A percentile compares a stretch with the other conserved stretches of the same genome.
Conservation (phyloP, 2,888 invertebrate genomes). For the Drosophila nigritarsus region DNA sequence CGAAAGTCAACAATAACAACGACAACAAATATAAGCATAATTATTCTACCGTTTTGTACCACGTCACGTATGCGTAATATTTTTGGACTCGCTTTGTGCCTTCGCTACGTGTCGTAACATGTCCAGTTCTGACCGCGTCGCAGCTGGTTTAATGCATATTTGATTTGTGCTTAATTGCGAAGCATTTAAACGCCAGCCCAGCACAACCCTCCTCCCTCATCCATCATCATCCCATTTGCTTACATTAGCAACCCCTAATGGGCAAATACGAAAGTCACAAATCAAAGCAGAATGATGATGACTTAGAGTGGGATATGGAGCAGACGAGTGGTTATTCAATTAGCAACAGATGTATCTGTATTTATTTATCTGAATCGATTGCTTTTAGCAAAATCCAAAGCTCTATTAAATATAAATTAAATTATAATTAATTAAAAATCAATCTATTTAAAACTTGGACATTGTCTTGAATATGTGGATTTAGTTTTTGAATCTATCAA, state of each 20-base stretch:
- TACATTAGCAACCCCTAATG: slow-evolving; percentile 24
- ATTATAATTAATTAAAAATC: no score
- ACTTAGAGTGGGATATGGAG: neutral
- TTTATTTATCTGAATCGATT: neutral
- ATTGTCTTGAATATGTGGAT: no score
- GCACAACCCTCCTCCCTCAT: neutral
- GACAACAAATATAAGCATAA: neutral
- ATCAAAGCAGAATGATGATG: slow-evolving; percentile 35
- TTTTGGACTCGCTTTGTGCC: slow-evolving; percentile 4
- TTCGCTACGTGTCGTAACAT: neutral
- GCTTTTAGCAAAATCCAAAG: neutral
- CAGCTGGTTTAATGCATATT: slow-evolving; percentile 70
- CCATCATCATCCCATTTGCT: neutral
- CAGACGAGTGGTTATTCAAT: neutral
- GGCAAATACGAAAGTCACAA: slow-evolving; percentile 41
- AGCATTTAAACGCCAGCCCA: slow-evolving; percentile 37
- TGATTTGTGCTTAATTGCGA: slow-evolving; percentile 74
- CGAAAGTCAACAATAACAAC: neutral
- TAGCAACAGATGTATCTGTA: neutral
- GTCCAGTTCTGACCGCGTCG: slow-evolving; percentile 16
- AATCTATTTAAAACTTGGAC: no score
- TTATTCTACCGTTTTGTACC: slow-evolving; percentile 27
- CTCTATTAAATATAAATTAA: neutral
- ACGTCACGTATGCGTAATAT: slow-evolving; percentile 72
- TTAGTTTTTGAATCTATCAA: no score